Evolutionary conservation across 2,113 vertebrate genomes (phyloP), one percentile per base, ranked within the genome.

Genomic region (Eudyptes chrysolophus): DNA sequence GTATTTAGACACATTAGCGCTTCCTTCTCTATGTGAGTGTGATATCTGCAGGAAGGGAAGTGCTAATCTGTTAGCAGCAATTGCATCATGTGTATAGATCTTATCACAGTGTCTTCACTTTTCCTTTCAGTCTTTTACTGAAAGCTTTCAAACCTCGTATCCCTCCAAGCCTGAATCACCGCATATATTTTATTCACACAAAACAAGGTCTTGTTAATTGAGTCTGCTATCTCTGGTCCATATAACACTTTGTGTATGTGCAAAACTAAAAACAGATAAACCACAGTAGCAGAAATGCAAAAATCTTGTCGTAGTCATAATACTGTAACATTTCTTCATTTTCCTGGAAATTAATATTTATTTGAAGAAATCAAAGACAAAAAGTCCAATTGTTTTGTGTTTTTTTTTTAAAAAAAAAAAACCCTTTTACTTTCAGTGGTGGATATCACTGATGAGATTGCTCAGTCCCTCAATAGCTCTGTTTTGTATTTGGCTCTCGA

Each of bases 71-170:
- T 52, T 75, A 48, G 69, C 80, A 82, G 60, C 40, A 85, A 69
- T 44, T 72, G 54, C 24, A 70, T 55, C 4, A 32, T 19, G 13
- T 44, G 10, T 46, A 32, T 14, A 93, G 93, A 93, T 94, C 62
- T 95, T 93, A 76, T 87, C 81, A 61, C 3, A 27, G 10, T 15
- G 26, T 54, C 74, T 89, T 89, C 75, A 83, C 71, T 96, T 96
- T 95, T 89, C 36, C 69, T 96, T 97, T 94, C 91, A 76, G 20
- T 76, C n/a, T 89, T 77, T 66, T 58, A 27, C 49, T 62, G 42
- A 91, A 87, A 74, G 46, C 13, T 87, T 92, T 87, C 49, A 92
- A 49, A 40, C 4, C 8, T 54, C 18, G 85, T 38, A 38, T 42
- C 11, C 74, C 15, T 65, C 26, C 13, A 57, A 94, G 32, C 14